Conservation (phyloP, 2,113 vertebrate genomes). For the Stigmatopora argus region DNA sequence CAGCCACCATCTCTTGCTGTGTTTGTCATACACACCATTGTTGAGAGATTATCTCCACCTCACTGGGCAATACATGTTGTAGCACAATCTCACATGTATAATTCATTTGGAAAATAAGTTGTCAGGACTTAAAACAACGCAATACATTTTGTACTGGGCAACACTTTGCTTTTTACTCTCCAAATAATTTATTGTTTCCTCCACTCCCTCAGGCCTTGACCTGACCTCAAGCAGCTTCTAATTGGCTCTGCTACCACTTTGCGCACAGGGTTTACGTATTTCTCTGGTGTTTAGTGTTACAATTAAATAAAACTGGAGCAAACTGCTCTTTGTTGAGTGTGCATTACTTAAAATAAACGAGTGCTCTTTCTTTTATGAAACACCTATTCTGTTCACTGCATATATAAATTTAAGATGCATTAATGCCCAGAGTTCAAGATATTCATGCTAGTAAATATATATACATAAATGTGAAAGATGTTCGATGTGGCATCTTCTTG, state of each 20-base stretch:
- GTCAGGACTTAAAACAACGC: constrained; percentile 74
- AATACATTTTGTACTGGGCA: constrained; percentile 79
- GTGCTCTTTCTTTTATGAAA: not conserved
- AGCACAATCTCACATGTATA: constrained; percentile 71
- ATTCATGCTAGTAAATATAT: too few species aligned
- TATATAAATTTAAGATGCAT: not conserved
- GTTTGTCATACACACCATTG: constrained; percentile 74
- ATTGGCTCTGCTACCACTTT: constrained; percentile 58
- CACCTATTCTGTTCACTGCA: not conserved
- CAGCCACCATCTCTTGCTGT: constrained; percentile 65
- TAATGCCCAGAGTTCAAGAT: not conserved
- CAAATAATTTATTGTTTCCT: constrained; percentile 80
- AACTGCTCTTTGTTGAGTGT: constrained; percentile 13
- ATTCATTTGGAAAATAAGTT: constrained; percentile 81
- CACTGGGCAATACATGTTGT: constrained; percentile 69
- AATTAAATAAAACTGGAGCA: constrained; percentile 36
- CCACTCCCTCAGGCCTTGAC: constrained; percentile 57
- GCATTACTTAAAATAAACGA: not conserved
- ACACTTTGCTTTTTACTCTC: constrained; percentile 77
- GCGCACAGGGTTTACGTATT: constrained; percentile 33
- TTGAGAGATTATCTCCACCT: constrained; percentile 74
- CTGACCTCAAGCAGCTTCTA: constrained; percentile 74
- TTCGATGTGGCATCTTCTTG: not conserved
- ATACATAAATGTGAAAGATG: not conserved
- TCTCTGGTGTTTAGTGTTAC: constrained; percentile 35